Conservation (phyloP, 2,888 invertebrate species). For the Endomychus coccineus region DNA sequence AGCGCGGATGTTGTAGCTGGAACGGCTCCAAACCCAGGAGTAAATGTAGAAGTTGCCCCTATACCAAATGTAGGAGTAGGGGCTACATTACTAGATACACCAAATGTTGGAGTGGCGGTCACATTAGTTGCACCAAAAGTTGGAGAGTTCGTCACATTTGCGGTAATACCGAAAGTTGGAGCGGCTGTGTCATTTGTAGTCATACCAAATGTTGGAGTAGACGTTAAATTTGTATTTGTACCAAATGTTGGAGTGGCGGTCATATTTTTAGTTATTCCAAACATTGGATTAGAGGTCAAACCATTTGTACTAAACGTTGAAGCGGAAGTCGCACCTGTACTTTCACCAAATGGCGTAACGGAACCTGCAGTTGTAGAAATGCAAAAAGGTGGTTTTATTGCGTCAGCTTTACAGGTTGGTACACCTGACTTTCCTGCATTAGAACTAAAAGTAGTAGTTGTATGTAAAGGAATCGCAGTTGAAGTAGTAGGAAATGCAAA, state of each 20-base stretch:
- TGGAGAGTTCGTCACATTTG: constrained; percentile 2
- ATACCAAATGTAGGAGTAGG: background rate
- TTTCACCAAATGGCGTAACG: background rate
- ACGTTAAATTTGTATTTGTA: background rate
- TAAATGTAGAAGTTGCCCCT: background rate
- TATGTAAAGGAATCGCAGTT: constrained; percentile 1
- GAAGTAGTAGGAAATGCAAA: background rate
- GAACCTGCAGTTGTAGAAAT: background rate
- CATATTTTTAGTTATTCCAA: no score
- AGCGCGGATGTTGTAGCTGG: background rate
- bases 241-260: constrained; percentile 4
- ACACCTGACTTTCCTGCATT: no score
- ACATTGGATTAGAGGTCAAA: no score
- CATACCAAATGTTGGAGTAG: no score
- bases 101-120: background rate
- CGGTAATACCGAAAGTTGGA: constrained; percentile 2
- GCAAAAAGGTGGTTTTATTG: no score
- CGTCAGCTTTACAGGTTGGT: no score
- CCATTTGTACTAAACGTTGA: no score
- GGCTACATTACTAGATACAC: background rate
- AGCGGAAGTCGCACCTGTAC: no score
- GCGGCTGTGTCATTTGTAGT: no score
- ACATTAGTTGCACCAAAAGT: constrained; percentile 7
- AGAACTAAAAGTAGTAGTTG: background rate
- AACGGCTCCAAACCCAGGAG: background rate